phyloP scores from a whole-genome alignment of 2,797 vertebrate genomes.

The Melanotaenia maccullochi region DNA sequence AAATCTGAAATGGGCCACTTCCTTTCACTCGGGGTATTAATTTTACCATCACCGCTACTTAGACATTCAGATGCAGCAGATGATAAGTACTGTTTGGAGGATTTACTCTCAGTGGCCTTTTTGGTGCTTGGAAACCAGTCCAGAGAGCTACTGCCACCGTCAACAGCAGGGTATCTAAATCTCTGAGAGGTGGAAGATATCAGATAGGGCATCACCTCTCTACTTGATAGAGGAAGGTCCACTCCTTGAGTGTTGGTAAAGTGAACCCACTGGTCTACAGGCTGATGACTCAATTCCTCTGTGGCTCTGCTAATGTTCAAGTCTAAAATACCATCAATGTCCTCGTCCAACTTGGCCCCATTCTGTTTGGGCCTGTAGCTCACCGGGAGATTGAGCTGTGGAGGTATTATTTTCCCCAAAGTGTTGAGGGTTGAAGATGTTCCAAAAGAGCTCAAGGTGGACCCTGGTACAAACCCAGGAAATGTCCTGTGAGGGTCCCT shows the following conservation, averaged over 20 bases:
- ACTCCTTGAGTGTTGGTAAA: neutral
- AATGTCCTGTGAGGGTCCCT: conserved; percentile 22
- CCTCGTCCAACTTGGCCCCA: neutral
- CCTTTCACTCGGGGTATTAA: conserved; percentile 1
- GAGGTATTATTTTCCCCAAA: neutral
- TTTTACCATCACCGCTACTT: conserved; percentile 7
- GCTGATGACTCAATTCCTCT: neutral
- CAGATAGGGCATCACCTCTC: too few species aligned
- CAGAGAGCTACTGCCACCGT: too few species aligned
- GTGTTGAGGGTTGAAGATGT: neutral
- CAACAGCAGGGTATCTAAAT: too few species aligned
- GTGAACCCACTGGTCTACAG: neutral
- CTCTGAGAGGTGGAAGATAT: too few species aligned
- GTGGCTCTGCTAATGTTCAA: neutral
- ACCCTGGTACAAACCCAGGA: conserved; percentile 46
- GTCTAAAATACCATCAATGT: neutral
- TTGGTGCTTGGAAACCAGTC: too few species aligned
- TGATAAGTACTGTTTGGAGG: neutral
- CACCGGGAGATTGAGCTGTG: neutral
- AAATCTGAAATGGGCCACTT: conserved; percentile 33
- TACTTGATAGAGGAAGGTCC: too few species aligned
- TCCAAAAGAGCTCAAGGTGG: conserved; percentile 53
- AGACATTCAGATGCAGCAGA: conserved; percentile 39
- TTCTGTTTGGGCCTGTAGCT: neutral
- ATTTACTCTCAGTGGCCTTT: too few species aligned